Evolutionary conservation across 2,113 vertebrate genomes (phyloP), one percentile per base, ranked within the genome.

Genomic region (Ceyx margarethae): DNA sequence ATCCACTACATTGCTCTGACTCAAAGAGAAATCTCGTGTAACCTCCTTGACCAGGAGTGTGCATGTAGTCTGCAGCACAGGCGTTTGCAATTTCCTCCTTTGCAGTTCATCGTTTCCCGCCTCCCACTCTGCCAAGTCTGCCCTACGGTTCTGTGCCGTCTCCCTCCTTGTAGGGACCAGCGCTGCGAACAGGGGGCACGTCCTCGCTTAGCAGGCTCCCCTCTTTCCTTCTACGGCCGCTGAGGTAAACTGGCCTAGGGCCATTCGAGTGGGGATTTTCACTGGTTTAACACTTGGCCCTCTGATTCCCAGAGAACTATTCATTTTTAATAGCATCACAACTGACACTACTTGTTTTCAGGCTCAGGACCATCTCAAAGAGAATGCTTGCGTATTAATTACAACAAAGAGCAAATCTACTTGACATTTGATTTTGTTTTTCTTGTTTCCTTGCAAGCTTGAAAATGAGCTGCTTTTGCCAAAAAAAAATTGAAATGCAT

Each of bases 391-490:
- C 0, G 87, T 96, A 93, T 95, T 95, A 94, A 94, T 96, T 96
- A 93, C 95, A 96, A 92, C 94, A 95, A 96, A 96, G 89, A 96
- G 94, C 96, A 96, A 92, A 93, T 95, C 96, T 95, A 94, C 91
- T 96, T 96, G 96, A 96, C 94, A 94, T 96, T 96, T 96, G 95
- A 94, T 94, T 96, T 95, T 96, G 95, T 96, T 96, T 96, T 96
- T 96, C 96, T 89, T 92, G 73, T 95, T 95, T 87, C 68, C 68
- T 93, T 82, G 79, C 89, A 91, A 91, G 91, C 91, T 96, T 95
- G 89, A 96, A 95, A 96, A 95, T 68, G 89, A 96, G 91, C 89
- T 95, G 84, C 87, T 89, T 96, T 94, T 96, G 92, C 94, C 75
- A 95, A 90, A 74, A 73, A 85, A 90, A 81, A 93, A 84, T 58